Conservation (phyloP, 2,888 invertebrate genomes). For the Dioctria linearis region DNA sequence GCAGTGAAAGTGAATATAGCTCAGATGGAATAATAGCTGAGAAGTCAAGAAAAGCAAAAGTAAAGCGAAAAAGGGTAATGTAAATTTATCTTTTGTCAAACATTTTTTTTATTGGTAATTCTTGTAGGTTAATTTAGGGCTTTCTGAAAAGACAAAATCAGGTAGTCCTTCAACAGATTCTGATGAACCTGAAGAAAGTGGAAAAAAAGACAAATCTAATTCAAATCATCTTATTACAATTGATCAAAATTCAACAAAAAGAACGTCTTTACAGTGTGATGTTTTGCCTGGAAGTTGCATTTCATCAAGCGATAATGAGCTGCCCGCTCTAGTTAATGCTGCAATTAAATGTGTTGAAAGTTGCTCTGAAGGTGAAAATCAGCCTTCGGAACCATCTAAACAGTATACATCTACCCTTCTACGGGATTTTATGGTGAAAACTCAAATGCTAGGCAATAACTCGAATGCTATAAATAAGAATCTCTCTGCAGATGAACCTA, state of each 20-base stretch:
- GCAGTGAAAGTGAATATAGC: conserved; percentile 60
- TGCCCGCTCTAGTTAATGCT: conserved; percentile 82
- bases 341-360: conserved; percentile 84
- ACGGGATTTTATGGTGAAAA: conserved; percentile 87
- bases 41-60: conserved; percentile 66
- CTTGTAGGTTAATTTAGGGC: conserved; percentile 26
- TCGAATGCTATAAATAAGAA: conserved; percentile 66
- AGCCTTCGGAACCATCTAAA: conserved; percentile 72
- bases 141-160: conserved; percentile 19
- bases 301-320: conserved; percentile 82
- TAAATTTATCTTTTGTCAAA: conserved; percentile 4
- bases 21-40: conserved; percentile 57
- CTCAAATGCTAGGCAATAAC: conserved; percentile 77
- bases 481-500: conserved; percentile 62
- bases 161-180: conserved; percentile 35
- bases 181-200: conserved; percentile 15
- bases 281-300: conserved; percentile 66
- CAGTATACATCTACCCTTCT: conserved; percentile 81
- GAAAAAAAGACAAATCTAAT: conserved; percentile 6
- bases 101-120: neutral
- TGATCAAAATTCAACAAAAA: conserved; percentile 27
- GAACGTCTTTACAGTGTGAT: conserved; percentile 29
- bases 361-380: conserved; percentile 81
- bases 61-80: conserved; percentile 67
- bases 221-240: neutral